Evolutionary conservation across 2,888 invertebrate genomes (phyloP).

Genomic region (Xylota segnis): DNA sequence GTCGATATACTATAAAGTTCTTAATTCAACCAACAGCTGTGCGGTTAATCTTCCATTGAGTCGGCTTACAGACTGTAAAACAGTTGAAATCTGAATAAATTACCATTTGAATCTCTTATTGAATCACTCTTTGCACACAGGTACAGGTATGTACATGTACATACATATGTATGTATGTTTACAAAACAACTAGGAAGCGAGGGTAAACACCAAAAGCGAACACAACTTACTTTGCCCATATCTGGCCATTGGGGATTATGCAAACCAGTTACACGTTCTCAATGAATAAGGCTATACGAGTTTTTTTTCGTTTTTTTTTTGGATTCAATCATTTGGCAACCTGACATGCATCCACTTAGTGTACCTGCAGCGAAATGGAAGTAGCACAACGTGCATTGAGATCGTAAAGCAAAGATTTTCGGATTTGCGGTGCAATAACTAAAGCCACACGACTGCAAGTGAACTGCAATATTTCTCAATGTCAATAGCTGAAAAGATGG

Average conservation of each 20-base stretch:
- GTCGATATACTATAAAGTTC: not conserved
- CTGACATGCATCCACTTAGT: conserved; percentile 37
- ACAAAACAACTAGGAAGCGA: conserved; percentile 21
- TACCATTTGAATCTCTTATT: not conserved
- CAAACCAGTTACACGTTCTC: conserved; percentile 53
- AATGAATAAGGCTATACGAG: conserved; percentile 49
- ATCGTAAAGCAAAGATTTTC: conserved; percentile 41
- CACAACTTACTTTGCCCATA: conserved; percentile 51
- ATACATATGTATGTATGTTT: not conserved
- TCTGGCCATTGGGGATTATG: conserved; percentile 51
- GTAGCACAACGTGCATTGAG: conserved; percentile 31
- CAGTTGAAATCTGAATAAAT: conserved; percentile 9
- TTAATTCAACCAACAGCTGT: conserved; percentile 2
- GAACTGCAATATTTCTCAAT: conserved; percentile 57
- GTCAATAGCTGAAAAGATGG: conserved; percentile 48
- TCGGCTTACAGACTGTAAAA: not conserved
- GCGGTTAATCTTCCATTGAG: not conserved
- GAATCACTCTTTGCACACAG: not conserved
- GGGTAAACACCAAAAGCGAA: conserved; percentile 13
- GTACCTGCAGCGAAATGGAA: conserved; percentile 57
- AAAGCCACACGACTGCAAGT: conserved; percentile 44
- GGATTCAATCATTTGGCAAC: conserved; percentile 45
- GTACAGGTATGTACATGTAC: not conserved
- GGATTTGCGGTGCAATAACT: conserved; percentile 47
- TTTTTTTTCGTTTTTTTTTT: conserved; percentile 24